Evolutionary conservation across 2,113 vertebrate genomes (phyloP).

Genomic region (Campylomormyrus numenius): DNA sequence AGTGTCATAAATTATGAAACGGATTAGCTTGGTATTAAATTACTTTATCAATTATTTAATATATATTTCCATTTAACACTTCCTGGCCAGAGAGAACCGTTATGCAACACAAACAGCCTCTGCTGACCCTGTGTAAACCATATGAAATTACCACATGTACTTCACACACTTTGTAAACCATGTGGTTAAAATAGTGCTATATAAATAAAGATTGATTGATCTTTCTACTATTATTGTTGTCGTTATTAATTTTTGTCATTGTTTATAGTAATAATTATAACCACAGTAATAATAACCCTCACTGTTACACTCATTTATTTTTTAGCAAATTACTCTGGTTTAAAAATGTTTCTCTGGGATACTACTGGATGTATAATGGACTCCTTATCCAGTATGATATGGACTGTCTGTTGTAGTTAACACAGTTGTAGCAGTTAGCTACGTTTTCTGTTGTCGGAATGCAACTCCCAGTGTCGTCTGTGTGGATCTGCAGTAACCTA

Average conservation of each 20-base stretch:
- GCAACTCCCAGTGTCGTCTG: not conserved
- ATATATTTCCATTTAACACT: conserved; percentile 5
- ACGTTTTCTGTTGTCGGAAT: not conserved
- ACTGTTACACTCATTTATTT: not conserved
- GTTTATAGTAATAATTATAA: not conserved
- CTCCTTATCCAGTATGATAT: not conserved
- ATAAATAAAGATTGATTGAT: not conserved
- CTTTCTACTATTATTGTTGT: not conserved
- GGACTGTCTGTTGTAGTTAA: not conserved
- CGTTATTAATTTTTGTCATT: not conserved
- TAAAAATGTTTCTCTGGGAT: not conserved
- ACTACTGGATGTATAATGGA: not conserved
- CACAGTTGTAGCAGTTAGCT: not conserved
- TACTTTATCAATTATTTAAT: conserved; percentile 12
- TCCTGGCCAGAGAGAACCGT: not conserved
- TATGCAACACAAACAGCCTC: not conserved
- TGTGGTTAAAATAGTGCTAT: not conserved
- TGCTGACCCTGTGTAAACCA: not conserved
- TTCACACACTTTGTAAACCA: not conserved
- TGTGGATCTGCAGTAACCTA: conserved; percentile 32
- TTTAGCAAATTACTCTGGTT: not conserved
- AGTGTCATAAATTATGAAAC: conserved; percentile 8
- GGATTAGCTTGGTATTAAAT: not conserved
- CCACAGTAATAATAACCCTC: not conserved
- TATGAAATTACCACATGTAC: not conserved